These are phyloP conservation scores for Platichthys flesus DNA, from an alignment of 2,113 vertebrate genomes.

Conservation along the genomic window DNA sequence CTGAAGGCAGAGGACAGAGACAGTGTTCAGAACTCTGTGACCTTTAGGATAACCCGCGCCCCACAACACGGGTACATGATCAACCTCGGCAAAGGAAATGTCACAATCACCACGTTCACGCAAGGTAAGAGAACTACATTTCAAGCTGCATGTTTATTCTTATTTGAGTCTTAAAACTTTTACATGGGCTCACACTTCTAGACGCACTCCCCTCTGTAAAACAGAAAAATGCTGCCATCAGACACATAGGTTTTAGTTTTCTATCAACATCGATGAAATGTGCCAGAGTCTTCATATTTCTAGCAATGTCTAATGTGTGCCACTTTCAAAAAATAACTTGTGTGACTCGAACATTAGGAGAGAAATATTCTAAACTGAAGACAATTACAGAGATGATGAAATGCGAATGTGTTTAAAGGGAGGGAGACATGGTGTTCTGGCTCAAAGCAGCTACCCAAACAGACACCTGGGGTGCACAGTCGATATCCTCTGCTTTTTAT, in stretches of 20 bases:
- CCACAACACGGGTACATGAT: slow-evolving; percentile 91
- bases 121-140: slow-evolving; percentile 86
- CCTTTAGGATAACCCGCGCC: slow-evolving; percentile 84
- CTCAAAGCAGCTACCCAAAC: slow-evolving; percentile 33
- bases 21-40: slow-evolving; percentile 84
- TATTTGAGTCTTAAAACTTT: too few relatives aligned
- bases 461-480: slow-evolving; percentile 25
- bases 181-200: slow-evolving; percentile 8
- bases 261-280: slow-evolving; percentile 54
- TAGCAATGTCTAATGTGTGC: slow-evolving; percentile 35
- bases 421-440: background rate
- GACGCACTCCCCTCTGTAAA: slow-evolving; percentile 29
- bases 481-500: slow-evolving; percentile 43
- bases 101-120: slow-evolving; percentile 89
- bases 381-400: slow-evolving; percentile 10
- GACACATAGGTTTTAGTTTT: slow-evolving; percentile 47
- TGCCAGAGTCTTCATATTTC: slow-evolving; percentile 41
- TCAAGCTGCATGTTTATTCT: slow-evolving; percentile 7
- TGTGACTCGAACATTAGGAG: slow-evolving; percentile 5
- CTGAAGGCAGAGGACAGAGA: slow-evolving; percentile 92
- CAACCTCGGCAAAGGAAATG: slow-evolving; percentile 90
- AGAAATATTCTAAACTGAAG: background rate
- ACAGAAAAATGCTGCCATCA: slow-evolving; percentile 27
- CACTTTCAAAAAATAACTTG: slow-evolving; percentile 26
- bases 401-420: slow-evolving; percentile 23